phyloP scores from a whole-genome alignment of 2,888 invertebrate species.

The Hetaerina titia region DNA sequence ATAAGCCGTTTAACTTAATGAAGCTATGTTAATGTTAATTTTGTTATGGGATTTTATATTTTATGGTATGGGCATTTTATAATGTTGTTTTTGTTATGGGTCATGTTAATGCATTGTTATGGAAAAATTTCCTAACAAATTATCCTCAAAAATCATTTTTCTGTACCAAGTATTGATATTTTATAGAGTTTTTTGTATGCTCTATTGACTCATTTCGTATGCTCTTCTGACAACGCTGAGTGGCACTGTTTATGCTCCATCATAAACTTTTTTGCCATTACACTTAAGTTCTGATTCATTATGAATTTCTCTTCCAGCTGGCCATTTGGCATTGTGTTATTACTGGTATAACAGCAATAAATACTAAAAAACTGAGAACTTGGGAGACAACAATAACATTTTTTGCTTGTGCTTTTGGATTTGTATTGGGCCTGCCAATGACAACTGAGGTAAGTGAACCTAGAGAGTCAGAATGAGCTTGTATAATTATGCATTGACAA shows the following conservation, averaged over 20 bases:
- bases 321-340: slow-evolving; percentile 96
- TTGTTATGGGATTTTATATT: no score
- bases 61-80: no score
- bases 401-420: slow-evolving; percentile 89
- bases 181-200: slow-evolving; percentile 20
- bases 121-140: no score
- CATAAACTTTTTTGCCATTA: not conserved
- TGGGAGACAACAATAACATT: slow-evolving; percentile 92
- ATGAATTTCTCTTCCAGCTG: slow-evolving; percentile 77
- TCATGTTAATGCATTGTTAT: no score
- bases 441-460: slow-evolving; percentile 88
- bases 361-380: slow-evolving; percentile 84
- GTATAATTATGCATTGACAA: not conserved
- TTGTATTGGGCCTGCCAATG: slow-evolving; percentile 90
- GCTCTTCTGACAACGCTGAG: no score
- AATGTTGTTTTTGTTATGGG: no score
- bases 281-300: not conserved
- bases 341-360: slow-evolving; percentile 89
- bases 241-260: no score
- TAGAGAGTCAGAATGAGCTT: not conserved
- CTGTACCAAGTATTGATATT: not conserved
- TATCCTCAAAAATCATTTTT: no score
- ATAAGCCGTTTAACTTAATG: no score
- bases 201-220: no score
- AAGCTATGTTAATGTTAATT: no score